These are phyloP conservation scores for Conistra vaccinii DNA, from an alignment of 2,888 invertebrate genomes.

Conservation along the genomic window DNA sequence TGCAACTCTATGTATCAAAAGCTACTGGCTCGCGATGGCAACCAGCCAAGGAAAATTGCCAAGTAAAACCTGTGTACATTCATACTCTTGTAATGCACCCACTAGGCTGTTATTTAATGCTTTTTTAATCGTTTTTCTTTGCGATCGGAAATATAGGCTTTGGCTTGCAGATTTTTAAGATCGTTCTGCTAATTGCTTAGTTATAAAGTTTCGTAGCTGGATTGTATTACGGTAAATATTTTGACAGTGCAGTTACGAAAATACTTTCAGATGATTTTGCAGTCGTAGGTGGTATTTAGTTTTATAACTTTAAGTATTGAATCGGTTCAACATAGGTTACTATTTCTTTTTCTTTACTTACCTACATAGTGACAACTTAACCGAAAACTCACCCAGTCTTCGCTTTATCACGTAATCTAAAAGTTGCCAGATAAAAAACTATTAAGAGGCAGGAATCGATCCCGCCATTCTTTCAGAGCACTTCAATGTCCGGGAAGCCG, in stretches of 20 bases:
- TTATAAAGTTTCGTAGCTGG: neutral
- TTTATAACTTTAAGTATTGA: neutral
- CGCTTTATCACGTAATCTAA: constrained; percentile 34
- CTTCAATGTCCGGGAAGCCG: constrained; percentile 61
- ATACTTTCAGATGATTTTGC: too few relatives aligned
- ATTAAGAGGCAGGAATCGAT: constrained; percentile 59
- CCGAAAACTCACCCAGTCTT: neutral
- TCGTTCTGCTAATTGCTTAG: neutral
- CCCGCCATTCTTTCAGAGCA: constrained; percentile 55
- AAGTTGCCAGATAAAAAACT: constrained; percentile 65
- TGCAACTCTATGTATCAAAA: constrained; percentile 59
- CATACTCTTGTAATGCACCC: constrained; percentile 50
- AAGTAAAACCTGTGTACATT: constrained; percentile 49
- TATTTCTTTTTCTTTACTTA: neutral
- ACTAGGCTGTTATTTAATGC: constrained; percentile 30
- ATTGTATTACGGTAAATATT: neutral
- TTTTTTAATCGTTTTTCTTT: neutral
- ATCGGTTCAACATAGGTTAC: neutral
- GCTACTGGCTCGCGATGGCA: constrained; percentile 48
- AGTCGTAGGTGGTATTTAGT: too few relatives aligned
- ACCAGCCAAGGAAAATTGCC: constrained; percentile 60
- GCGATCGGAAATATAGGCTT: neutral
- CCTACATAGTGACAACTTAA: neutral
- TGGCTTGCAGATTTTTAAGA: neutral
- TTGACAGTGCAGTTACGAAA: neutral